Conservation (phyloP, 2,888 invertebrate species). For the Acrocera orbiculus region DNA sequence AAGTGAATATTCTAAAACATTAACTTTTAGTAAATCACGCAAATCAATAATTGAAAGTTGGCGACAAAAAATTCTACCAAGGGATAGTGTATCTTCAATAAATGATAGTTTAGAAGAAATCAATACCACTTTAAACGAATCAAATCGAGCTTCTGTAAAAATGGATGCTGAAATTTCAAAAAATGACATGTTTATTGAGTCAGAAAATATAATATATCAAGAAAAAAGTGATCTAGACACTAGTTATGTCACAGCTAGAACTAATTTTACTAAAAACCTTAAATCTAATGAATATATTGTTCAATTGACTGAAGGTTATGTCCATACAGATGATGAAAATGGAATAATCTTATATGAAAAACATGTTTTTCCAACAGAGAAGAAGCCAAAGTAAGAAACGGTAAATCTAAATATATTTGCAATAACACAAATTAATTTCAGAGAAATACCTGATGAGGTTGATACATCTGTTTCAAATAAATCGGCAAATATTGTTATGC, state of each 20-base stretch:
- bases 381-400: background rate
- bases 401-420: background rate
- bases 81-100: no score
- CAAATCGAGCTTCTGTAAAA: no score
- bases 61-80: conserved; percentile 28
- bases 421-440: background rate
- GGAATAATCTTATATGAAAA: conserved; percentile 52
- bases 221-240: no score
- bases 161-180: no score
- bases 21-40: conserved; percentile 15
- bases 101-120: no score
- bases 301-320: conserved; percentile 51
- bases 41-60: conserved; percentile 23
- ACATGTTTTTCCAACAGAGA: conserved; percentile 24
- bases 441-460: background rate
- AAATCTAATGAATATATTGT: conserved; percentile 19
- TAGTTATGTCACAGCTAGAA: background rate
- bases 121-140: no score
- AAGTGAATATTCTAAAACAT: conserved; percentile 8
- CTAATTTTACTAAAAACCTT: conserved; percentile 22
- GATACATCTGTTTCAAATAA: background rate
- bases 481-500: conserved; percentile 38
- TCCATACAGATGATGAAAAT: conserved; percentile 53
- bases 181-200: no score
- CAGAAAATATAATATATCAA: no score